Conservation (phyloP, 2,113 vertebrate genomes). For the Polypterus bichir region DNA sequence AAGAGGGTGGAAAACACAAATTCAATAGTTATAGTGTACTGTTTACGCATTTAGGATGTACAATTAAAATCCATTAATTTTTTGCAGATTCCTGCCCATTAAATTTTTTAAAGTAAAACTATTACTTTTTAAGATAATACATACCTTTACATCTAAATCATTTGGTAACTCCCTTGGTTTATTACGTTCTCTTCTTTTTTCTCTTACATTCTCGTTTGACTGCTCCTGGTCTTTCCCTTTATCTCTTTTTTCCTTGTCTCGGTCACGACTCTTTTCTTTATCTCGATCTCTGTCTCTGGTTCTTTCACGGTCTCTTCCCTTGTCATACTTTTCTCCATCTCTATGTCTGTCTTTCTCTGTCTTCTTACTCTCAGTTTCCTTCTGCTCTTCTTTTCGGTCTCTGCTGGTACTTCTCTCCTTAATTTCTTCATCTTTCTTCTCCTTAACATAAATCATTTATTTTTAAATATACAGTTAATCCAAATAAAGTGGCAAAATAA, state of each 20-base stretch:
- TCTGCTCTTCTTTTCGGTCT: constrained; percentile 56
- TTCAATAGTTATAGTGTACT: too few species aligned
- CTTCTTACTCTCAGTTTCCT: constrained; percentile 46
- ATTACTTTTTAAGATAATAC: too few species aligned
- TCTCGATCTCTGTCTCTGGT: constrained; percentile 41
- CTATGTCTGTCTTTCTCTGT: constrained; percentile 43
- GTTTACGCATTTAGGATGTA: too few species aligned
- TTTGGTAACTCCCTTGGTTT: too few species aligned
- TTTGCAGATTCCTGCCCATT: too few species aligned
- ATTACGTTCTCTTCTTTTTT: constrained; percentile 17
- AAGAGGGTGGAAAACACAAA: too few species aligned
- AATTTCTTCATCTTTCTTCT: constrained; percentile 43
- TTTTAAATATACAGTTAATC: neutral
- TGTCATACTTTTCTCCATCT: constrained; percentile 24
- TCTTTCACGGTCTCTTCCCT: constrained; percentile 27
- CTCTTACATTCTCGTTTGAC: constrained; percentile 18
- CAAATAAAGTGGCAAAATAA: too few species aligned
- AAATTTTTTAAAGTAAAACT: too few species aligned
- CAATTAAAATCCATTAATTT: neutral
- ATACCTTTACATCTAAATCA: too few species aligned
- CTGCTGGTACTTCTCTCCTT: constrained; percentile 54
- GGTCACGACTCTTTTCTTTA: constrained; percentile 27
- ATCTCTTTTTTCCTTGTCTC: constrained; percentile 34
- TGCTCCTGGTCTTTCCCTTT: constrained; percentile 41
- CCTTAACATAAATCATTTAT: constrained; percentile 38